Evolutionary conservation across 1,140 invertebrate species (phyloP).

Genomic region (Anastatus disparis): DNA sequence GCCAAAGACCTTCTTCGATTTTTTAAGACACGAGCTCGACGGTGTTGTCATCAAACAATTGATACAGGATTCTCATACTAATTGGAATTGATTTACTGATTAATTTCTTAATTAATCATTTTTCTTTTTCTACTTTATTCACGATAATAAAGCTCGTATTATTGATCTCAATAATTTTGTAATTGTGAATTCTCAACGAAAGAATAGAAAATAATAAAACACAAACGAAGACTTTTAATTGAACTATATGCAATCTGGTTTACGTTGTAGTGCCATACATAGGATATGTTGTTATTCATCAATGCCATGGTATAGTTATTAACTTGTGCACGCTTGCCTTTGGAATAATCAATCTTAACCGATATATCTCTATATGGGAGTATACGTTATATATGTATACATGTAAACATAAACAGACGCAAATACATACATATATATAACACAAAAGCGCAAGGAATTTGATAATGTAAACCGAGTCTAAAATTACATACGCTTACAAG

Average conservation of each 20-base stretch:
- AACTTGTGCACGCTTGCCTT: slow-evolving; percentile 43
- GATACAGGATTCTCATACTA: background rate
- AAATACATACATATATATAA: background rate
- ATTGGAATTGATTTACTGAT: background rate
- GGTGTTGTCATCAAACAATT: background rate
- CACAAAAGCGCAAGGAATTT: background rate
- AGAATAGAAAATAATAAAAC: too few relatives aligned
- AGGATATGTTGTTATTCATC: too few relatives aligned
- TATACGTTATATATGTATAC: background rate
- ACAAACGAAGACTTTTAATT: too few relatives aligned
- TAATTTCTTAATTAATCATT: too few relatives aligned
- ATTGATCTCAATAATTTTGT: too few relatives aligned
- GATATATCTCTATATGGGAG: background rate
- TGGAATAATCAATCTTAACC: slow-evolving; percentile 17
- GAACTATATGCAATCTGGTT: too few relatives aligned
- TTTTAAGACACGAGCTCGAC: background rate
- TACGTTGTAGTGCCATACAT: too few relatives aligned
- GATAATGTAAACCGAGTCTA: slow-evolving; percentile 27
- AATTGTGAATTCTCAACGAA: too few relatives aligned
- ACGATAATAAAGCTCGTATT: too few relatives aligned
- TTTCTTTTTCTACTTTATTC: too few relatives aligned
- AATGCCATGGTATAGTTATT: too few relatives aligned
- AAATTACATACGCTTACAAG: slow-evolving; percentile 7
- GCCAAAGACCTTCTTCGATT: background rate
- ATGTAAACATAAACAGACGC: too few relatives aligned